Evolutionary conservation across 2,797 vertebrate genomes (phyloP), one percentile per base, ranked within the genome.

Genomic region (Leptoclinus maculatus): DNA sequence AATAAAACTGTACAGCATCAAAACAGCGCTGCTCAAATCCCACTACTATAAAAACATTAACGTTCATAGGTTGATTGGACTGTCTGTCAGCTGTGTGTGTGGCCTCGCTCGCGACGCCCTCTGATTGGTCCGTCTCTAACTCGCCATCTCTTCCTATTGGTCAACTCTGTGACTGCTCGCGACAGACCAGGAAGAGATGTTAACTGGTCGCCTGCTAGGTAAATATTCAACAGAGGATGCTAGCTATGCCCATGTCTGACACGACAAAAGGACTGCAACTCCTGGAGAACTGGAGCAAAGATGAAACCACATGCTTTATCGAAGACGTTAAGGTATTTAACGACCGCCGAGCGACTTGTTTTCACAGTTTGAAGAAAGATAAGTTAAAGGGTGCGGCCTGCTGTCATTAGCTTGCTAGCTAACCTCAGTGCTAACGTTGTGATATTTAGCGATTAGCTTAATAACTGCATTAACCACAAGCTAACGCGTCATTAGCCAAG

Each of bases 351-450:
- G 2, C 11, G 25, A 21, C 47, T 71, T 82, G 16, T 69, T 80
- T 70, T 81, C 11, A 43, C 41, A 27, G 7, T 81, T 77, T 59
- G 13, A 23, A 51, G 38, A 66, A 36, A 11, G 59, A 73, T 66
- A 88, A 85, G 83, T 85, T 81, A 54, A 1, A 78, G 91, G 91
- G 90, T 66, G 93, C 91, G 93, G 92, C 91, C 93, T 90, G 76
- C 68, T 85, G 83, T 87, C 80, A 74, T 73, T 91, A 94, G 89
- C 90, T 68, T 36, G 54, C 60, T 76, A 73, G 88, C 86, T 83
- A 83, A 49, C 75, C 13, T 47, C 3, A 58, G 21, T 68, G 89
- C 87, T 89, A 90, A 85, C 89, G 73, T 72, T 82, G 36, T 82
- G 51, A 83, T 45, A 59, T 81, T 38, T 39, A 77, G 51, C 83